Evolutionary conservation across 2,888 invertebrate species (phyloP).

Genomic region (Zootermopsis nevadensis): DNA sequence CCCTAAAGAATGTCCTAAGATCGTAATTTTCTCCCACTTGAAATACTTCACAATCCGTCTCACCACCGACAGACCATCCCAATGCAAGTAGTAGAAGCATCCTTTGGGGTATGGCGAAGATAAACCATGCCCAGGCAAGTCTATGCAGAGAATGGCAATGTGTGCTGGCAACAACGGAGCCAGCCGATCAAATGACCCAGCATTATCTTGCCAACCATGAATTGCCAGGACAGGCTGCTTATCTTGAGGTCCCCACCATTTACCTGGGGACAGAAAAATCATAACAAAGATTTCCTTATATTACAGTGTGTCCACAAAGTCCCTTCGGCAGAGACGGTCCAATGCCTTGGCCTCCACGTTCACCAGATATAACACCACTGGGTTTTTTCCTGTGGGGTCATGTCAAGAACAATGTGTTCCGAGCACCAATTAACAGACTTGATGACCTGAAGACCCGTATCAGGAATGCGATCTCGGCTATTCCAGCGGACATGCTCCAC

Average conservation of each 20-base stretch:
- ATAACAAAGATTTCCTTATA: no score
- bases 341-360: no score
- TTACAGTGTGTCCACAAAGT: no score
- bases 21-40: slow-evolving; percentile 78
- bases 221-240: slow-evolving; percentile 81
- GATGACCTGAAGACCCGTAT: no score
- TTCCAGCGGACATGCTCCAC: no score
- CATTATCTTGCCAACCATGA: slow-evolving; percentile 92
- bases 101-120: slow-evolving; percentile 58
- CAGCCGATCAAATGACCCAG: slow-evolving; percentile 82
- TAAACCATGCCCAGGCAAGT: slow-evolving; percentile 81
- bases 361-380: no score
- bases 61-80: slow-evolving; percentile 81
- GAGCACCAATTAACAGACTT: no score
- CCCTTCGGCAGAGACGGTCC: no score
- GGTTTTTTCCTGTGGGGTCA: no score
- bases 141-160: slow-evolving; percentile 78
- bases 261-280: slow-evolving; percentile 64
- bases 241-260: slow-evolving; percentile 84
- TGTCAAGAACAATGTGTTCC: no score
- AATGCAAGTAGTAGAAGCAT: slow-evolving; percentile 78
- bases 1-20: slow-evolving; percentile 84
- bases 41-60: slow-evolving; percentile 79
- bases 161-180: slow-evolving; percentile 75
- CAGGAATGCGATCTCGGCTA: no score